Evolutionary conservation across 2,113 vertebrate species (phyloP).

Genomic region (Sapayoa aenigma): DNA sequence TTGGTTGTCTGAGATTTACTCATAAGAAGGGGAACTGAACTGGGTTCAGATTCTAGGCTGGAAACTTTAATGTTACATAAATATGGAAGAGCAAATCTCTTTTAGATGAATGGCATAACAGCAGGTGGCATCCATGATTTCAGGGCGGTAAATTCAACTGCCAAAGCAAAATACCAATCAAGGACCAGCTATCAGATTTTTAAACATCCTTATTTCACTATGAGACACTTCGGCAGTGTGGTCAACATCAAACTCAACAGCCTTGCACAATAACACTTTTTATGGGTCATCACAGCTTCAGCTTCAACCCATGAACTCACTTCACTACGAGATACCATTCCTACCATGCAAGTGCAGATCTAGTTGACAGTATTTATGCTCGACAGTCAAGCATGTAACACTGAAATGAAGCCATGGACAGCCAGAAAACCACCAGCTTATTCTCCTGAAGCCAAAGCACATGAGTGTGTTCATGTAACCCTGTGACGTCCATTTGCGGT

Average conservation of each 20-base stretch:
- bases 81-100: not conserved
- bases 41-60: not conserved
- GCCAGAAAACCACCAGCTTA: not conserved
- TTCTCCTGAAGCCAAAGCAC: not conserved
- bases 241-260: not conserved
- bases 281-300: not conserved
- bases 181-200: not conserved
- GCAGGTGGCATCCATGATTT: not conserved
- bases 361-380: not conserved
- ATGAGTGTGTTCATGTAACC: no score
- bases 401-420: not conserved
- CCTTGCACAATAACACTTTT: not conserved
- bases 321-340: not conserved
- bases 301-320: not conserved
- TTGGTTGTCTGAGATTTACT: not conserved
- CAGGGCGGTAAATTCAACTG: not conserved
- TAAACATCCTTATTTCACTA: not conserved
- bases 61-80: not conserved
- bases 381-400: not conserved
- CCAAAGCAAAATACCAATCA: not conserved
- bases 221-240: not conserved
- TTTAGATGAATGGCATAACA: not conserved
- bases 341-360: not conserved
- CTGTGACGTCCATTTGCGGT: no score
- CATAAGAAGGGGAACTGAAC: not conserved